Percentiles rank a stretch among this genome's conserved stretches.
Evolutionary conservation across 1,140 invertebrate species (phyloP).

Genomic region (Chironomus tepperi): DNA sequence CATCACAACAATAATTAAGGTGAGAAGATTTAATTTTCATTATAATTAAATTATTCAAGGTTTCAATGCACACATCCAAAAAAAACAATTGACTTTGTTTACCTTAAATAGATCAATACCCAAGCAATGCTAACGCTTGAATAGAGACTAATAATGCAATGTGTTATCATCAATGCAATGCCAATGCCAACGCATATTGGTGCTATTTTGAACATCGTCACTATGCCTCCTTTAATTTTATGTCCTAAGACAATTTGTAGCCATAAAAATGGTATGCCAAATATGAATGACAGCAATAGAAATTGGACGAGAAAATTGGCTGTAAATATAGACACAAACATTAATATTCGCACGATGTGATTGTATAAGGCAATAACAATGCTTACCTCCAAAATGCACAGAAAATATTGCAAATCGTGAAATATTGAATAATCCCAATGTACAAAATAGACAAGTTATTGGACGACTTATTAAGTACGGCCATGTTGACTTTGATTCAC

Average conservation of each 20-base stretch:
- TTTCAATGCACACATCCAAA: neutral
- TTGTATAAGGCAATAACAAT: conserved; percentile 21
- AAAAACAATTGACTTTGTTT: conserved; percentile 37
- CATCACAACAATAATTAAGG: too few species aligned
- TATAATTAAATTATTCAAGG: too few species aligned
- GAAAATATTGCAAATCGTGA: conserved; percentile 80
- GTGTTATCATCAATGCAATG: conserved; percentile 66
- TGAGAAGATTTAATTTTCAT: too few species aligned
- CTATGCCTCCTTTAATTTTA: conserved; percentile 69
- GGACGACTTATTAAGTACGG: conserved; percentile 70
- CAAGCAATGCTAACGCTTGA: conserved; percentile 79
- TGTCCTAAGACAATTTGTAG: conserved; percentile 79
- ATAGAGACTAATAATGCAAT: conserved; percentile 76
- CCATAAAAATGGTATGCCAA: conserved; percentile 79
- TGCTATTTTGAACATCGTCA: conserved; percentile 89
- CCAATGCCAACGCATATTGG: conserved; percentile 85
- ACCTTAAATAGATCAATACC: conserved; percentile 69
- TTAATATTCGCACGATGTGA: neutral
- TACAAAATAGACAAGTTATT: conserved; percentile 73
- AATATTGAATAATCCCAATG: conserved; percentile 78
- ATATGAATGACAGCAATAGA: conserved; percentile 66
- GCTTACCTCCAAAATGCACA: conserved; percentile 73
- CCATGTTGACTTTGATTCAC: conserved; percentile 46
- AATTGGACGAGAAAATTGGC: conserved; percentile 86
- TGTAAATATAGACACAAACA: conserved; percentile 34